Evolutionary conservation across 2,888 invertebrate genomes (phyloP), one percentile per base, ranked within the genome.

Genomic region (Trissoscelio sp.): DNA sequence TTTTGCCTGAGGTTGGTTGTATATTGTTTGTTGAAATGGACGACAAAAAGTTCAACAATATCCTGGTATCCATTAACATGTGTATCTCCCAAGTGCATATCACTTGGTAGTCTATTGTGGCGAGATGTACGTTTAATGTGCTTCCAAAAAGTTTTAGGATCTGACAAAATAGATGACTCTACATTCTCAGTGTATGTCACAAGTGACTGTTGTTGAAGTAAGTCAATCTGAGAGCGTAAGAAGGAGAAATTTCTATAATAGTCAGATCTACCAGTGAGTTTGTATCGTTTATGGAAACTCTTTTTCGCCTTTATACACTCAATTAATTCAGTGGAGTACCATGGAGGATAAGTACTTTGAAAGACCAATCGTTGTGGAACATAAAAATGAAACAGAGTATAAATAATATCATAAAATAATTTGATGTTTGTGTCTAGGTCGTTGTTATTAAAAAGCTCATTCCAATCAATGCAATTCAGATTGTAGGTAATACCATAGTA

Each of bases 391-490:
- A 53, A 28, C 9, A 53, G 28, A 6, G 24, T 28, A 28, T 53
- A 53, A 7, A 48, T 2, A 6, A 1, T 6, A 28, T 53, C 14
- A 14, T 53, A 53, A 11, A 28, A 24, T 4, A 6, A 4, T 24
- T 24, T 6, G 6, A 6, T 24, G 24, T 4, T 6, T 6, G 6
- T 6, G 14, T 9, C 6, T 5, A 53, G 6, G 28, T 53, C 51
- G 1, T 53, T 1, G 14, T 9, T n/a, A 12, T 28, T 5, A 12
- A 53, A 28, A 53, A 12, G 9, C 12, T 12, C 9, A 1, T 1
- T 2, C 51, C 51, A 53, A 18, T 28, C 51, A 53, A 53, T 53
- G 1, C 12, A n/a, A 28, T 53, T 53, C 12, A 53, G 20, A 28
- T 28, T 14, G 12, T 12, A 28, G 5, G 3, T 53, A 12, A 53